Evolutionary conservation across 2,888 invertebrate species (phyloP), one percentile per base, ranked within the genome.

Genomic region (Callimorpha dominula): DNA sequence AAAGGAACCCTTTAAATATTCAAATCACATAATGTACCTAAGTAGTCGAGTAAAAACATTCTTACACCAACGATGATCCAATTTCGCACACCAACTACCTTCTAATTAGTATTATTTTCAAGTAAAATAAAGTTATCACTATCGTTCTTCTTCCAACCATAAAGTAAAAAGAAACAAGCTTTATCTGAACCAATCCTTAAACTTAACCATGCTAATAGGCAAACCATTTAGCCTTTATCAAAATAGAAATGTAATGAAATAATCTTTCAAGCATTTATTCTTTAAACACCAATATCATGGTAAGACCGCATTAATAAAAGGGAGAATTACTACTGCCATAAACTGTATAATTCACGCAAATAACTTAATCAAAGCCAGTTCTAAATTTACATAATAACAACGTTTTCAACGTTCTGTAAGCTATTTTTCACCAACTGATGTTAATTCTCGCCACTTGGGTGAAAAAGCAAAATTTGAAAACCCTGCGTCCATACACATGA

Each of bases 311-410:
- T 88, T 87, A 86, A 89, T 88, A 87, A 89, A 83, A 75, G 71
- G 71, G 79, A 77, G 79, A 85, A 90, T 90, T 85, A 86, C 86
- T 80, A 79, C 85, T 82, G 84, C 86, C 84, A 86, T 84, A 83
- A 80, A 85, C 81, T 85, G 86, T 85, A 86, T 89, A 88, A 90
- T 89, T 88, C 87, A 87, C 86, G 87, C 82, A 89, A 91, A 90
- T 88, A 89, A 88, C 90, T 91, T 89, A 90, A 90, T 90, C 86
- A 85, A 82, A 84, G 83, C 78, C 75, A 83, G 81, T 76, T 78
- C 66, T 70, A 75, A 84, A 90, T 90, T 90, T 87, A 85, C 90
- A 90, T 90, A 90, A 90, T 90, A 88, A 89, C 85, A 79, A 81
- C 83, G 78, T 78, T 82, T 83, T 82, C 79, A 84, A 71, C 82